Percentiles rank a stretch among this genome's conserved stretches.
phyloP scores from a whole-genome alignment of 2,113 vertebrate species.

The Forbesichthys papilliferus region DNA sequence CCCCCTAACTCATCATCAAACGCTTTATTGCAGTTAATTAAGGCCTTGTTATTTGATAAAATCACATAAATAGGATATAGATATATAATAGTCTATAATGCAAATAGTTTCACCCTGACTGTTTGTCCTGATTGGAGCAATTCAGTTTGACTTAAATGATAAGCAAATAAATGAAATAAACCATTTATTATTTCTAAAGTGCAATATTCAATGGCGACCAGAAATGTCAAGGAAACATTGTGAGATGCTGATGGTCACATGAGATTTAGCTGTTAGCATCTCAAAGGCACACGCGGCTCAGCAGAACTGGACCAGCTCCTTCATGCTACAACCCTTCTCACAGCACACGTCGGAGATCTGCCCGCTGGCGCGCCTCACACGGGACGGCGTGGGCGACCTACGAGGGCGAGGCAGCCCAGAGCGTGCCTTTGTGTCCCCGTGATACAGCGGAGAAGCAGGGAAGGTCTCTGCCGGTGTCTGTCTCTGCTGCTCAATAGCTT shows the following conservation, averaged over 20 bases:
- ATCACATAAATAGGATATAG: background rate
- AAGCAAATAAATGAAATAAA: too few relatives aligned
- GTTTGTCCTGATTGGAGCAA: background rate
- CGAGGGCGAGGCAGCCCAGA: conserved; percentile 22
- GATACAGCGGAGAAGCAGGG: conserved; percentile 6
- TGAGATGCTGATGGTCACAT: background rate
- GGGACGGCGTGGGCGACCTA: conserved; percentile 39
- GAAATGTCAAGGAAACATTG: background rate
- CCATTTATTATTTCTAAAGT: too few relatives aligned
- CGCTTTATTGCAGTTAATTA: conserved; percentile 32
- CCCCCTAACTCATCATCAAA: conserved; percentile 18
- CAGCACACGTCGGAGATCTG: conserved; percentile 77
- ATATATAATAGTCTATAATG: background rate
- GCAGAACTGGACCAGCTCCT: conserved; percentile 76
- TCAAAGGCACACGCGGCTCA: conserved; percentile 31
- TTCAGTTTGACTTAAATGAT: background rate
- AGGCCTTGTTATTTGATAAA: background rate
- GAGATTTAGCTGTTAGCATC: background rate
- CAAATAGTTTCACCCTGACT: too few relatives aligned
- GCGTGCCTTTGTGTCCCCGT: background rate
- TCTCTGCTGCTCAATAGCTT: conserved; percentile 13
- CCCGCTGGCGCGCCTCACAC: conserved; percentile 45
- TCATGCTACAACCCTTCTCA: conserved; percentile 75
- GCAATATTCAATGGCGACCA: background rate
- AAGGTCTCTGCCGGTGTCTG: conserved; percentile 4